Base-by-base conservation (phyloP, 2,797 vertebrate genomes). In the Danio aesculapii region DNA sequence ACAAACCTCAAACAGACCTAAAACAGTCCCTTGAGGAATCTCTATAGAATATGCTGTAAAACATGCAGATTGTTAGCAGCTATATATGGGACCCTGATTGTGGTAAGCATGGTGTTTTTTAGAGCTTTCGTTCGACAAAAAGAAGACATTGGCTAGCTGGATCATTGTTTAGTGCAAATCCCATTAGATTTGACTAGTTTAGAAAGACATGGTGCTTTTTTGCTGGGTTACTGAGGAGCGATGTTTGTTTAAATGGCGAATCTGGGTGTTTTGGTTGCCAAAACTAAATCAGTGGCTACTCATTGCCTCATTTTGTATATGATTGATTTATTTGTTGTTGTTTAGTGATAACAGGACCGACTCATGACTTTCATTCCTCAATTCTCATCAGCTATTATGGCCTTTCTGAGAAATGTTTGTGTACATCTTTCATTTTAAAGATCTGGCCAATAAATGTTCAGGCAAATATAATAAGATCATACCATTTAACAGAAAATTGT, bases 241-340 rank as follows among this genome's bases (percentile, higher is more conserved):
- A 66, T 6, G 59, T 78, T 83, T 16, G 46, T 50, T 69, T 64
- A 79, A 68, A 46, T n/a, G 57, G 46, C 55, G 53, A 44, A 72
- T 68, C 50, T 62, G 17, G 62, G 71, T 49, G 49, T 50, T 76
- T 30, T 30, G 30, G 2, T 74, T 68, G 50, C 55, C 72, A 69
- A 67, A 63, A 69, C 66, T 64, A 57, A 75, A 59, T 78, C 52
- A 73, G 10, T 69, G 46, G 69, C 70, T 70, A 44, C 44, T 44
- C 43, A 50, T 50, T 19, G 21, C 41, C 44, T 62, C 66, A 19
- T 81, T 81, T 72, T 72, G 19, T 52, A 46, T 81, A 57, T 75
- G 61, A 61, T 86, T 81, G 61, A 75, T 80, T 79, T 78, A 75
- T n/a, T 58, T 41, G 55, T 79, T 79, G 50, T 69, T 86, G 69